These are phyloP conservation scores for Eubucco bourcierii DNA, from an alignment of 2,113 vertebrate species.

Conservation along the genomic window DNA sequence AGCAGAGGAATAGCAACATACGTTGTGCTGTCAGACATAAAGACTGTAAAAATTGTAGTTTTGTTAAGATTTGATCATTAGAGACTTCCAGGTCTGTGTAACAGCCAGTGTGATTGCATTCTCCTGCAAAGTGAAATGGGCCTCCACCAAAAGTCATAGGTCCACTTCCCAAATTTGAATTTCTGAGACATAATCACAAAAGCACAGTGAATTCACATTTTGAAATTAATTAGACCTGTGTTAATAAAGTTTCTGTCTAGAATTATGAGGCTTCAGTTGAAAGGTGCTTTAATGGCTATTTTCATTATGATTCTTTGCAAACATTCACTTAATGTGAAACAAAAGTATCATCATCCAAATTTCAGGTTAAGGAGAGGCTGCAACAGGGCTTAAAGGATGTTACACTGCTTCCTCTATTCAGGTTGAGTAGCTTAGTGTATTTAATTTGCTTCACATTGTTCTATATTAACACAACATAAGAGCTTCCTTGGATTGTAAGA, in stretches of 20 bases:
- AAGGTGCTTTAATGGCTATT: background rate
- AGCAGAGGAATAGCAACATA: background rate
- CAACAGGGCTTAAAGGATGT: background rate
- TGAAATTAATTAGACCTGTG: background rate
- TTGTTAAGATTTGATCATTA: background rate
- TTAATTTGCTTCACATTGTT: background rate
- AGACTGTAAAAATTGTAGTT: background rate
- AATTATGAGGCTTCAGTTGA: background rate
- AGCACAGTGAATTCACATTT: background rate
- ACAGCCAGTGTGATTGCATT: rapidly evolving
- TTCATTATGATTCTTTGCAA: background rate
- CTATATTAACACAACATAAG: background rate
- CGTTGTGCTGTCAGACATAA: background rate
- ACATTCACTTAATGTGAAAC: background rate
- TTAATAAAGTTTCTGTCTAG: background rate
- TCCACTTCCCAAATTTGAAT: background rate
- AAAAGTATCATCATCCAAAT: background rate
- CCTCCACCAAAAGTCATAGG: background rate
- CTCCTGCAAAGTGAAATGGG: background rate
- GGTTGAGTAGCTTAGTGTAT: background rate
- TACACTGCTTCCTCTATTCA: background rate
- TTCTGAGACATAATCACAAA: background rate
- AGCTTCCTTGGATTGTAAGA: background rate
- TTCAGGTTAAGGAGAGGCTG: background rate
- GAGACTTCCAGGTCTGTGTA: background rate